Evolutionary conservation across 2,797 vertebrate species (phyloP), one percentile per base, ranked within the genome.

Genomic region (Menidia menidia): DNA sequence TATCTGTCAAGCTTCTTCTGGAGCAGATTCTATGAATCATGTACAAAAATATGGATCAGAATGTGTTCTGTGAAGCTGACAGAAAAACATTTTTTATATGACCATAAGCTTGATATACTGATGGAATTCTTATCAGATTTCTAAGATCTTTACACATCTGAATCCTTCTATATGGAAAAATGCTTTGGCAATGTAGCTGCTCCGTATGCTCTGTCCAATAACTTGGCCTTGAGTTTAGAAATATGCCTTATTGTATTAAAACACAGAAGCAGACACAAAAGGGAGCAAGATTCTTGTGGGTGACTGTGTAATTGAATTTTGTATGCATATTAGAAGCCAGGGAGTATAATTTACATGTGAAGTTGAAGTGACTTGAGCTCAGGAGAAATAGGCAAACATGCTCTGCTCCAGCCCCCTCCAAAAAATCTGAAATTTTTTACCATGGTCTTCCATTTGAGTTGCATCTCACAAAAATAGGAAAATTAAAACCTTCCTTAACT

Each of bases 401-500:
- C 66, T 81, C 62, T 60, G 71, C 71, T 64, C 60, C 59, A 68
- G 75, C 61, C 31, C 15, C 33, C 35, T 54, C 16, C 32, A 30
- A 68, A 57, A 71, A 69, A 67, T 68, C 59, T 65, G 60, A 86
- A 83, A 84, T 74, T 66, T 80, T 68, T 77, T 52, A 68, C 54
- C 41, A 68, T 5, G 35, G 58, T 77, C 60, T 69, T 71, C 56
- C 60, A 63, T 87, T 81, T 77, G 65, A 88, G 85, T 86, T 53
- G 57, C 66, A 79, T 44, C 57, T 77, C 1, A 14, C 57, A 83
- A 78, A 85, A 86, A 82, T 55, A 78, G 68, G 80, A 86, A 85
- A 89, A 93, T 92, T 25, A 91, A 91, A 94, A 85, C 90, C 91
- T 90, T 92, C 90, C 90, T 84, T 83, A 48, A 60, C 78, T 88